Conservation (phyloP, 2,888 invertebrate genomes). For the Nemapogon koenigi region DNA sequence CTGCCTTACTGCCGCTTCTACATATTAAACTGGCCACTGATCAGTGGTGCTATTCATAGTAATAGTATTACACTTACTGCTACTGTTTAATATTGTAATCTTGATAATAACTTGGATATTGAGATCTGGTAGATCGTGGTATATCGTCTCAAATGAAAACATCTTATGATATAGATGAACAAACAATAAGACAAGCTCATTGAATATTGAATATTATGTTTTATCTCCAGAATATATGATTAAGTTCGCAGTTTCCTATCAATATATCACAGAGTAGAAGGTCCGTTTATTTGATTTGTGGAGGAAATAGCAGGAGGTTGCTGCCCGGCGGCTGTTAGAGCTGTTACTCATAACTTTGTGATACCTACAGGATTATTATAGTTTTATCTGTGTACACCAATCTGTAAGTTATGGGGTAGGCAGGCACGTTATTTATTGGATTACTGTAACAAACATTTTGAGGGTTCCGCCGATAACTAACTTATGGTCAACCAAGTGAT, state of each 20-base stretch:
- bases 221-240: not conserved
- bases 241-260: not conserved
- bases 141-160: too few relatives aligned
- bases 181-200: not conserved
- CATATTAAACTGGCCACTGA: not conserved
- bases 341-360: too few relatives aligned
- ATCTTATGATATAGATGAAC: not conserved
- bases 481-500: too few relatives aligned
- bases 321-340: too few relatives aligned
- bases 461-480: too few relatives aligned
- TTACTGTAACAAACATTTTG: too few relatives aligned
- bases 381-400: too few relatives aligned
- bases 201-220: not conserved
- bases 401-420: too few relatives aligned
- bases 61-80: too few relatives aligned
- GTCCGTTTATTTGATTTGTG: constrained; percentile 9
- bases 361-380: too few relatives aligned
- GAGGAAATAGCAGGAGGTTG: constrained; percentile 1
- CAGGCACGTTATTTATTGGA: too few relatives aligned
- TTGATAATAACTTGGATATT: not conserved
- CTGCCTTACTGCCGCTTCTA: constrained; percentile 25
- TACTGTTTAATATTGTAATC: not conserved
- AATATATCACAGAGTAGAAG: constrained; percentile 1
- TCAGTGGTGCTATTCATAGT: not conserved
- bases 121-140: too few relatives aligned